A percentile compares a stretch with the other conserved stretches of the same genome.
These are phyloP conservation scores for Centropristis striata DNA, from an alignment of 2,113 vertebrate genomes.

Conservation along the genomic window DNA sequence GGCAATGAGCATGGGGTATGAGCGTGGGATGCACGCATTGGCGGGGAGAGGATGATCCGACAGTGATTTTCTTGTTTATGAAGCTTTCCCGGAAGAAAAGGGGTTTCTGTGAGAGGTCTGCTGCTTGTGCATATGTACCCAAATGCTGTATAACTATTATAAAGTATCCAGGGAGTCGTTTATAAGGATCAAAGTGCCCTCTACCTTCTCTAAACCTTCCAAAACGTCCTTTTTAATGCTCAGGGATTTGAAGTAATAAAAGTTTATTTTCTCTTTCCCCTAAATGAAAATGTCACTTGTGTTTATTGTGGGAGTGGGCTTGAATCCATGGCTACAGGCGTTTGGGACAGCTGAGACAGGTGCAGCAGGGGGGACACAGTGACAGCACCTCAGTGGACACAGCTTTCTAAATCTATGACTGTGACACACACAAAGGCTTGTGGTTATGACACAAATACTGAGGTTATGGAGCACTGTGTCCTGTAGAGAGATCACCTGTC, in stretches of 20 bases:
- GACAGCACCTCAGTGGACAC: constrained; percentile 24
- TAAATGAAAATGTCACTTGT: constrained; percentile 49
- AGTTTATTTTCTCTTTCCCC: constrained; percentile 3
- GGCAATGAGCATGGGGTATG: constrained; percentile 8
- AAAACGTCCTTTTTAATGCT: background rate
- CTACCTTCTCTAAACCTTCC: background rate
- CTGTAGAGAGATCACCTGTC: constrained; percentile 63
- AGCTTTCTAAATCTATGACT: constrained; percentile 71
- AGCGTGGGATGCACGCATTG: constrained; percentile 18
- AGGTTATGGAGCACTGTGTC: constrained; percentile 56
- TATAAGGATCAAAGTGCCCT: background rate
- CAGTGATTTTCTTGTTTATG: background rate
- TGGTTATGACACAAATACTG: constrained; percentile 63
- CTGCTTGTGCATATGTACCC: background rate
- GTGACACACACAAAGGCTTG: constrained; percentile 64
- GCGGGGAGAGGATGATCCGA: constrained; percentile 7
- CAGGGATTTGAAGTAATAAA: background rate
- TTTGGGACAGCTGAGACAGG: constrained; percentile 65
- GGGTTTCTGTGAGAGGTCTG: background rate
- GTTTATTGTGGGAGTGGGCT: constrained; percentile 37
- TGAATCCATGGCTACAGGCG: constrained; percentile 46
- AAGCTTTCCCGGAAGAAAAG: constrained; percentile 27
- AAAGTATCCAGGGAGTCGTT: background rate
- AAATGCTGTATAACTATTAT: background rate
- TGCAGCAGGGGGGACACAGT: constrained; percentile 50